These are phyloP conservation scores for Allolobophora icterica DNA, from an alignment of 2,888 invertebrate species.

Conservation along the genomic window DNA sequence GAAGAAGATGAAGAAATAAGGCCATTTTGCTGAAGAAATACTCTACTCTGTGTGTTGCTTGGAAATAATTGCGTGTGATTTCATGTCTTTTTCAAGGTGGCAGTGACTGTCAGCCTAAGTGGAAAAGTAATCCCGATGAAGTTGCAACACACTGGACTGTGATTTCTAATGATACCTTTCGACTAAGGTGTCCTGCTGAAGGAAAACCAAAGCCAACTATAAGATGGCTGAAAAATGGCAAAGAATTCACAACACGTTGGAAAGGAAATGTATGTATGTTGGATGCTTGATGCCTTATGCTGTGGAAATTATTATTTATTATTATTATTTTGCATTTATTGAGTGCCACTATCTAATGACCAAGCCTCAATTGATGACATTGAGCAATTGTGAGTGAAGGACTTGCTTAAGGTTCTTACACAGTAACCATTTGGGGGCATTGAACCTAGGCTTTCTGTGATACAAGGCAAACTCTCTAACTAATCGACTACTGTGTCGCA, in stretches of 20 bases:
- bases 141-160: background rate
- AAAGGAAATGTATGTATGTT: conserved; percentile 2
- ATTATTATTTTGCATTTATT: too few species aligned
- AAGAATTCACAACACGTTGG: background rate
- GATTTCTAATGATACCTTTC: background rate
- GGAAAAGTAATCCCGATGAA: background rate
- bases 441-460: too few species aligned
- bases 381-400: too few species aligned
- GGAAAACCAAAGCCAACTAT: conserved; percentile 18
- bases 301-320: background rate
- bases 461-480: too few species aligned
- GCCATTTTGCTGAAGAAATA: background rate
- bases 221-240: conserved; percentile 18
- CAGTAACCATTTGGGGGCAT: too few species aligned
- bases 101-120: background rate
- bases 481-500: too few species aligned
- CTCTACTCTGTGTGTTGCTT: background rate
- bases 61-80: background rate
- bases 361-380: too few species aligned
- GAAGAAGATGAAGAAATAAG: background rate
- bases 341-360: too few species aligned
- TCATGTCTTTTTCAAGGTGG: background rate
- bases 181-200: conserved; percentile 7
- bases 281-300: background rate
- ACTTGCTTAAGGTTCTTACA: too few species aligned